These are phyloP conservation scores for Drosophila erecta DNA, from an alignment of 1,140 invertebrate species.

Conservation along the genomic window DNA sequence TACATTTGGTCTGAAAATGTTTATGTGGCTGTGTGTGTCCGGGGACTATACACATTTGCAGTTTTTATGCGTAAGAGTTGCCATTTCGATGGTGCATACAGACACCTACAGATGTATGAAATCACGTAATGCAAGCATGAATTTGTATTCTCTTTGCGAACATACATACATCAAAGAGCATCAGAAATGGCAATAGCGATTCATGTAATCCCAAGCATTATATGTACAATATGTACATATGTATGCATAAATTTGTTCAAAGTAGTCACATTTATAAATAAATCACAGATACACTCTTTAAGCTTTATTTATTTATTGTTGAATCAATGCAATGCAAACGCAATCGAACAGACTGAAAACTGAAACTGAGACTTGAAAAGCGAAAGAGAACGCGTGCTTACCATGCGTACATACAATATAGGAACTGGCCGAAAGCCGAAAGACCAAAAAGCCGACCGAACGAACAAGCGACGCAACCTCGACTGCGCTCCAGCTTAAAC, in stretches of 20 bases:
- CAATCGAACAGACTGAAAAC: conserved; percentile 42
- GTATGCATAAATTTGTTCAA: too few relatives aligned
- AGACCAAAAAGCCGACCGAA: conserved; percentile 71
- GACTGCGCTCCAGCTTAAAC: conserved; percentile 80
- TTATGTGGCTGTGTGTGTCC: conserved; percentile 1
- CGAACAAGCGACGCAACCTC: conserved; percentile 76
- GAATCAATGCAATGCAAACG: conserved; percentile 2
- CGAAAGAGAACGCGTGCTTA: conserved; percentile 77
- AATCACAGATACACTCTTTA: conserved; percentile 30
- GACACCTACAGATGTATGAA: conserved; percentile 3
- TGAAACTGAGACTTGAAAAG: conserved; percentile 50
- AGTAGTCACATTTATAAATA: conserved; percentile 28
- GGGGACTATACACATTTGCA: conserved; percentile 33
- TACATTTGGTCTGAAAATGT: conserved; percentile 18
- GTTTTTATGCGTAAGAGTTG: conserved; percentile 43
- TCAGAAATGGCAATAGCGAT: conserved; percentile 17
- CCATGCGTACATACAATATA: conserved; percentile 65
- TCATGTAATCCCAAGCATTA: conserved; percentile 7
- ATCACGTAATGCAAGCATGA: conserved; percentile 25
- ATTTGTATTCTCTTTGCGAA: conserved; percentile 15
- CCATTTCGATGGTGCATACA: conserved; percentile 37
- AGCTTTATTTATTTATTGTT: not conserved
- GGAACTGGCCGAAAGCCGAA: conserved; percentile 70
- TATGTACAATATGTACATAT: too few relatives aligned
- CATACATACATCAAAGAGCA: conserved; percentile 28